Conservation (phyloP, 2,113 vertebrate species). For the Pandion haliaetus region DNA sequence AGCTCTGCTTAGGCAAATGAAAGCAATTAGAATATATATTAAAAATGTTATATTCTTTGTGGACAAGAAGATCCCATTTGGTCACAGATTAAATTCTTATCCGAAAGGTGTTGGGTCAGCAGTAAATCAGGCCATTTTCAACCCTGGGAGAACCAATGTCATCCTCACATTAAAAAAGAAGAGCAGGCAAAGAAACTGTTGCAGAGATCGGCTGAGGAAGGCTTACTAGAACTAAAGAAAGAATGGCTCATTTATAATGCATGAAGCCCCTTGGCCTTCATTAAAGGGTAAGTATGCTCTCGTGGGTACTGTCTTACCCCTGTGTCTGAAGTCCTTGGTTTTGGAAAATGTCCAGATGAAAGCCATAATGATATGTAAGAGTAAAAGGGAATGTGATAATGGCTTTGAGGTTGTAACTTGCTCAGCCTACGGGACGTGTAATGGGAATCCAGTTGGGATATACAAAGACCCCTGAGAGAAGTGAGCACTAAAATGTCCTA, state of each 20-base stretch:
- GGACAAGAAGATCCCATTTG: not conserved
- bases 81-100: not conserved
- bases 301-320: not conserved
- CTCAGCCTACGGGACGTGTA: rapidly evolving
- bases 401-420: not conserved
- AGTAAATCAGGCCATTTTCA: not conserved
- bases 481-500: not conserved
- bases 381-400: not conserved
- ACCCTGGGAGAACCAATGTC: not conserved
- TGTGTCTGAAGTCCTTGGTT: not conserved
- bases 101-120: not conserved
- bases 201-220: not conserved
- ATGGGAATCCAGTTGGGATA: not conserved
- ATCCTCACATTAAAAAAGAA: not conserved
- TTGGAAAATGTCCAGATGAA: not conserved
- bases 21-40: not conserved
- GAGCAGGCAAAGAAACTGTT: not conserved
- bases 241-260: not conserved
- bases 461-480: not conserved
- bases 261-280: not conserved
- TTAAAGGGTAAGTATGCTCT: not conserved
- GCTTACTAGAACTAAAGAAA: not conserved
- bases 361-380: not conserved
- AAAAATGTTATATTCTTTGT: not conserved
- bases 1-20: not conserved